Base-by-base conservation (phyloP, 2,113 vertebrate genomes). In the Hemichromis elongatus region DNA sequence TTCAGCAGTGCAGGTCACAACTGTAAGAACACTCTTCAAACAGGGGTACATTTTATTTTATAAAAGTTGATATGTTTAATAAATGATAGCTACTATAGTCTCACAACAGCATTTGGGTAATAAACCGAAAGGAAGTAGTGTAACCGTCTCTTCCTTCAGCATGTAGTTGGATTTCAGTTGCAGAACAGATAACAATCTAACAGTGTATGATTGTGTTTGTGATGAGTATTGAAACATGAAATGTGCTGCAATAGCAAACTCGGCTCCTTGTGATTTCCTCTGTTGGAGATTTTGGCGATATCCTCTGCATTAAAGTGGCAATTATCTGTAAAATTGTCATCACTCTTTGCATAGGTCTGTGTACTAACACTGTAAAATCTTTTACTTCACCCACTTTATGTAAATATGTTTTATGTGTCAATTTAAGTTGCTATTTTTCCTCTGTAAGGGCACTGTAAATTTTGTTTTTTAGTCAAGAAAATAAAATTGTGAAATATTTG, bases 401-500 rank as follows among this genome's bases (percentile, higher is more conserved):
- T 88, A 87, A 81, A 89, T 92, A 77, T 75, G 13, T 86, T 79
- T 91, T 66, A 19, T 73, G 40, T 82, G 52, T 88, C 77, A 56
- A 33, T 33, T 70, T 28, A 70, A 47, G 63, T 47, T 13, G 10
- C 13, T 63, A 50, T 45, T 19, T 52, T 24, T 5, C n/a, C 19
- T 52, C 28, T 52, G 28, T 70, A 86, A 16, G 9, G 85, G 82
- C 77, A 86, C 84, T 91, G 88, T 90, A 87, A 86, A 90, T 66
- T 2, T 37, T 61, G 1, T 75, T 88, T 89, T 89, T 86, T 89
- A 88, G 56, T 80, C 52, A 85, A 91, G 81, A 82, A 73, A 92
- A 89, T 93, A 90, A 91, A 94, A 66, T n/a, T 40, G 53, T 83
- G 12, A 85, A 83, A 70, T 79, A 53, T 24, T 26, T 77, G 28